Evolutionary conservation across 2,888 invertebrate genomes (phyloP), one percentile per base, ranked within the genome.

Genomic region (Ectemnius cavifrons): DNA sequence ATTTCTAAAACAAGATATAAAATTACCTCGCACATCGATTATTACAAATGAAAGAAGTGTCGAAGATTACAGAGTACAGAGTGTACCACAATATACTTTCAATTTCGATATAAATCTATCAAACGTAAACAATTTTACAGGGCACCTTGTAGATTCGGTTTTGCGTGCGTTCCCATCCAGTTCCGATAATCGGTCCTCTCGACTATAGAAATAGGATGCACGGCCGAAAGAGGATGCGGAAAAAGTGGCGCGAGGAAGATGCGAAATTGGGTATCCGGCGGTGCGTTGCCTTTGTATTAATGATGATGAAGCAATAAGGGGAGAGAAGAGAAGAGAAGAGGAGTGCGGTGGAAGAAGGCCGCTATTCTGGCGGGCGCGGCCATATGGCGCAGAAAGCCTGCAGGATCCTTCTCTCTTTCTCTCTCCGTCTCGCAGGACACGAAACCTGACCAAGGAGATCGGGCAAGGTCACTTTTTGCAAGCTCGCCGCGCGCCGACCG

Each of bases 241-340:
- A 76, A 76, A 71, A 77, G 72, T 37, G 37, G 23, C 23, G 23
- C 23, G 23, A 23, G 23, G 37, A 37, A 37, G 37, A 37, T 37
- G 37, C 37, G 72, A 77, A 86, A 85, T 86, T 80, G 73, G 77
- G 77, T 78, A 85, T 81, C 80, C 80, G 81, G 69, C 72, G 77
- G 69, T 68, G 71, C 23, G 75, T 77, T 70, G 76, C 37, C 75
- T 71, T 75, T 75, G 76, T 80, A 83, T 86, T 85, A 84, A 83
- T 70, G 78, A 85, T 77, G 79, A 83, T 73, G 79, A 78, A 73
- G 81, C 79, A 68, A 73, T 75, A 74, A 68, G 70, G 70, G 49
- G 71, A 49, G 4, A 6, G 37, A 11, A 37, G 11, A 37, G 23
- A 23, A 23, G 23, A 23, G 23, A 23, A 3, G 23, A 23, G 23